Percentiles rank a stretch among this genome's conserved stretches.
These are phyloP conservation scores for Helicolenus hilgendorfi DNA, from an alignment of 2,797 vertebrate species.

Conservation along the genomic window DNA sequence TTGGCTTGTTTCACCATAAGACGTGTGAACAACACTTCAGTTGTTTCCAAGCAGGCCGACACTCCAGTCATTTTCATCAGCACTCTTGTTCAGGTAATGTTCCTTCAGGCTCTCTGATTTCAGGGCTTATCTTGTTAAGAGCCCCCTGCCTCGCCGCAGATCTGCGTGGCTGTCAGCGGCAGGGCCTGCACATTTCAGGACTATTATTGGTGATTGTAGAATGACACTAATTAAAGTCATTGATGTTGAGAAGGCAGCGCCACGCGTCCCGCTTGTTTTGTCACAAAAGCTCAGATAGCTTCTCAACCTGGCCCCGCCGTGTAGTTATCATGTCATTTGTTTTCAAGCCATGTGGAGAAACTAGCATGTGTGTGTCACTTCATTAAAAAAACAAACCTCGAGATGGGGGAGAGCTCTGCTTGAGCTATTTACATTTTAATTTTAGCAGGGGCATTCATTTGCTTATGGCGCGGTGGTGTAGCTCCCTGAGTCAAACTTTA, in stretches of 20 bases:
- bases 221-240: conserved; percentile 85
- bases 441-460: conserved; percentile 25
- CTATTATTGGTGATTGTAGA: conserved; percentile 72
- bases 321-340: conserved; percentile 74
- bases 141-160: conserved; percentile 59
- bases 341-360: conserved; percentile 61
- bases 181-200: conserved; percentile 11
- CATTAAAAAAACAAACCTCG: conserved; percentile 51
- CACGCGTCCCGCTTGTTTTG: conserved; percentile 69
- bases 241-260: conserved; percentile 82
- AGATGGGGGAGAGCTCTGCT: conserved; percentile 26
- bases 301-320: conserved; percentile 28
- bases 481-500: conserved; percentile 43
- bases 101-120: conserved; percentile 78
- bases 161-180: conserved; percentile 54
- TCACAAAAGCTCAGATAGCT: conserved; percentile 69
- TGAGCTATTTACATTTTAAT: conserved; percentile 54
- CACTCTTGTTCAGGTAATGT: conserved; percentile 83
- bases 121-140: conserved; percentile 82
- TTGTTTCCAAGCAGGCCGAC: conserved; percentile 70
- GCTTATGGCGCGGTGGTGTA: conserved; percentile 4
- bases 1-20: conserved; percentile 64
- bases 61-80: conserved; percentile 84
- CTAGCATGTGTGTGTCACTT: conserved; percentile 53
- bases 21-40: conserved; percentile 68